Conservation (phyloP, 2,888 invertebrate genomes). For the Oscheius sp. region DNA sequence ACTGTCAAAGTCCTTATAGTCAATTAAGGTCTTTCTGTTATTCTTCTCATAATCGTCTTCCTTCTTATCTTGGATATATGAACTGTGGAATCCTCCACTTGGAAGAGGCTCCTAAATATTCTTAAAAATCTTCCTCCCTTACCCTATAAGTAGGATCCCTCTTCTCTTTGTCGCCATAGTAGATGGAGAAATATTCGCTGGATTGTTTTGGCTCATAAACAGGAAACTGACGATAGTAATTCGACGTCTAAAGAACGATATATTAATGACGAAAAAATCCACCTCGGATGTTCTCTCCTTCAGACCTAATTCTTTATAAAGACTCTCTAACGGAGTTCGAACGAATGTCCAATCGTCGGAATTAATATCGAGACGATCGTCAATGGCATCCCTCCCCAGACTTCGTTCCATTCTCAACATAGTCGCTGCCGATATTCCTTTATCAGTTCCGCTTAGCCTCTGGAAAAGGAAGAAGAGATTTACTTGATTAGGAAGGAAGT, state of each 20-base stretch:
- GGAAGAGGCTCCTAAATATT: neutral
- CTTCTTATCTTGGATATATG: slow-evolving; percentile 47
- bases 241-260: slow-evolving; percentile 24
- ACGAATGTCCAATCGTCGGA: slow-evolving; percentile 43
- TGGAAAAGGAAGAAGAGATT: neutral
- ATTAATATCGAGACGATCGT: slow-evolving; percentile 53
- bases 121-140: neutral
- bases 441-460: neutral
- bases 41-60: slow-evolving; percentile 63
- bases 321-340: slow-evolving; percentile 58
- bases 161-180: slow-evolving; percentile 42
- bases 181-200: slow-evolving; percentile 61
- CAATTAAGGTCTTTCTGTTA: slow-evolving; percentile 63
- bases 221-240: slow-evolving; percentile 54
- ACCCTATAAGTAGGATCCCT: slow-evolving; percentile 25
- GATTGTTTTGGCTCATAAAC: slow-evolving; percentile 68
- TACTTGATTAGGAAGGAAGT: neutral
- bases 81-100: slow-evolving; percentile 15
- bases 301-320: slow-evolving; percentile 59
- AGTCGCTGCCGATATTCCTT: slow-evolving; percentile 47
- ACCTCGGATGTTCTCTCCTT: slow-evolving; percentile 33
- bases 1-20: slow-evolving; percentile 67
- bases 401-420: slow-evolving; percentile 64
- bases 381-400: slow-evolving; percentile 61
- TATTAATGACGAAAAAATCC: slow-evolving; percentile 23